Evolutionary conservation across 2,113 vertebrate genomes (phyloP), one percentile per base, ranked within the genome.

Genomic region (Ovibos moschatus): DNA sequence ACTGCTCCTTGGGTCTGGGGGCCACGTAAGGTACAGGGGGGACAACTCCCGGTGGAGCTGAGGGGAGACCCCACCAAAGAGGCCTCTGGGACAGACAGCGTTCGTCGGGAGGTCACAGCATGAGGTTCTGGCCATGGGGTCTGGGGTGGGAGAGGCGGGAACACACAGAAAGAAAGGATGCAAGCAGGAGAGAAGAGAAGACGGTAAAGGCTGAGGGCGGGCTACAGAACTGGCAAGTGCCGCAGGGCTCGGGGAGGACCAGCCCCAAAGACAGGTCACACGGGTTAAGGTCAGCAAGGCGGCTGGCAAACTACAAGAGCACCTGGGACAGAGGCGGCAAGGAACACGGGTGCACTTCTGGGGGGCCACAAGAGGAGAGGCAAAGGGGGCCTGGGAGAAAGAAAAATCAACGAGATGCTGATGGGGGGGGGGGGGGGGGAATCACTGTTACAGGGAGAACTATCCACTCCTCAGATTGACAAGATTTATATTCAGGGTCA

Each of bases 391-490:
- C 62, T 91, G 27, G 23, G 53, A 76, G 86, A 47, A 79, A 67
- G 17, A 67, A 17, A 91, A 87, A 85, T 25, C 53, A 47, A 10
- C 1, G 10, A 94, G 50, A 67, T 6, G 4, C 17, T 82, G 28
- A 60, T 6, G 6, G 60, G 47, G 27, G 2, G 4, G 12, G 2
- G 5, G 6, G 60, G 47, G 27, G 2, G 4, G 12, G 2, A 11
- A 23, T 8, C 21, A 4, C 58, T 53, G 19, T 89, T 21, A 64
- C 12, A 87, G n/a, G 28, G 23, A 51, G 27, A 28, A 93, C 64
- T 28, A 64, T 17, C 71, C 27, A 83, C 55, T 13, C 43, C 45
- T 53, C 36, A 12, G 62, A 71, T 2, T 12, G 27, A 67, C 58
- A 58, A 67, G 50, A 64, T 50, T 86, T 28, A 58, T 43, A 62